Evolutionary conservation across 1,140 invertebrate species (phyloP), one percentile per base, ranked within the genome.

Genomic region (Musca domestica): DNA sequence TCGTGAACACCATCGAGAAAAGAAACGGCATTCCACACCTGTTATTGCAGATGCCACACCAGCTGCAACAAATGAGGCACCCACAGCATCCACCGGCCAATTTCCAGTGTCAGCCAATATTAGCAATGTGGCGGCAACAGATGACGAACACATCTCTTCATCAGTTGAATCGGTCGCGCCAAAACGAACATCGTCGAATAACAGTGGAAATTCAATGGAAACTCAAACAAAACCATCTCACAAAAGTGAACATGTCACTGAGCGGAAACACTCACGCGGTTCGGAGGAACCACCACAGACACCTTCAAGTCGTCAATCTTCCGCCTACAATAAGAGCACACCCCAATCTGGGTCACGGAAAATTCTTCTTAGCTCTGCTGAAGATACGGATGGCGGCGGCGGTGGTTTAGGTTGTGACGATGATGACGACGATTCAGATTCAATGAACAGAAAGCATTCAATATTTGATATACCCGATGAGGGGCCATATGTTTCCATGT

Each of bases 401-500:
- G 91, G 92, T 73, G 91, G 91, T 76, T 88, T 89, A 71, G 87
- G 88, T 72, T 88, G 56, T 71, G 86, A 85, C 23, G 87, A 88
- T 64, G 88, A 84, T 67, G 86, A 85, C 12, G 86, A 88, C 74
- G 90, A 90, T 41, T 91, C 92, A 73, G 91, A 91, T 77, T 88
- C 89, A 71, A 87, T 88, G 72, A 88, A 88, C 52, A 90, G 94
- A 78, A 94, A 93, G 82, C 92, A 93, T 83, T 95, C 93, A n/a
- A 95, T 94, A 72, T 95, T 95, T 82, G 93, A 95, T 77, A 94
- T 95, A 68, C 88, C 93, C 22, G 92, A 94, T 74, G 93, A 95
- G 74, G 94, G 92, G 70, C 93, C 93, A 3, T 97, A 96, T 77
- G 94, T 96, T 68, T 98, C 95, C 34, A 98, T 98, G 96, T 98